Percentiles rank a stretch among this genome's conserved stretches.
Evolutionary conservation across 2,888 invertebrate species (phyloP).

Genomic region (Apotomis capreana): DNA sequence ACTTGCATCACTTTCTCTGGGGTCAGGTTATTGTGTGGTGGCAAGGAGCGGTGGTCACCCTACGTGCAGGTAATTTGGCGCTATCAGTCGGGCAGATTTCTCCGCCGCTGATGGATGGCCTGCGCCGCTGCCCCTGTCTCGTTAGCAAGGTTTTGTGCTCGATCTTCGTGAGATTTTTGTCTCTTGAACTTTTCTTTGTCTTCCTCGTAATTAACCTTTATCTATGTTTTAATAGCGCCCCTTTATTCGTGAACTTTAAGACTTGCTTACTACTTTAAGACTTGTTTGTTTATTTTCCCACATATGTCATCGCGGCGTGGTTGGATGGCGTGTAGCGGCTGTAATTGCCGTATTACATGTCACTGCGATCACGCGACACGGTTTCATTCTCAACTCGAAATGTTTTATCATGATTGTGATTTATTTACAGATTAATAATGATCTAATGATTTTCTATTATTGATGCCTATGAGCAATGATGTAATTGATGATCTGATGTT

Average conservation of each 20-base stretch:
- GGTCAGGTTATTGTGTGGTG: slow-evolving; percentile 45
- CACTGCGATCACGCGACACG: slow-evolving; percentile 32
- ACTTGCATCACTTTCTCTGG: slow-evolving; percentile 72
- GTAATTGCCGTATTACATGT: slow-evolving; percentile 41
- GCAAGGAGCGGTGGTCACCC: slow-evolving; percentile 51
- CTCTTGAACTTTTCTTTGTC: slow-evolving; percentile 48
- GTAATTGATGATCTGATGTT: slow-evolving; percentile 14
- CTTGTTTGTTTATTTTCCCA: slow-evolving; percentile 28
- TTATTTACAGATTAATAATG: slow-evolving; percentile 32
- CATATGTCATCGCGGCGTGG: slow-evolving; percentile 36
- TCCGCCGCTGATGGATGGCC: slow-evolving; percentile 57
- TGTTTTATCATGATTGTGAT: slow-evolving; percentile 31
- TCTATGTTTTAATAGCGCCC: slow-evolving; percentile 36
- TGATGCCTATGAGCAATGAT: slow-evolving; percentile 10
- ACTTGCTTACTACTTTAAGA: slow-evolving; percentile 11
- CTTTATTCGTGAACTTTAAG: slow-evolving; percentile 28
- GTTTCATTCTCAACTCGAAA: slow-evolving; percentile 35
- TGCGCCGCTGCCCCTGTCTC: slow-evolving; percentile 55
- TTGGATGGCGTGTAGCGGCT: slow-evolving; percentile 20
- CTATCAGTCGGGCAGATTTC: slow-evolving; percentile 63
- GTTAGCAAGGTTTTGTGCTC: slow-evolving; percentile 56
- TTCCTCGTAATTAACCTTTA: slow-evolving; percentile 45
- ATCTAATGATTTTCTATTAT: slow-evolving; percentile 14
- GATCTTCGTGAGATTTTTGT: slow-evolving; percentile 48
- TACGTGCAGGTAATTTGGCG: slow-evolving; percentile 64